A percentile compares a stretch with the other conserved stretches of the same genome.
Conservation (phyloP, 92 coral and sea anemone species). For the Porites divaricata region DNA sequence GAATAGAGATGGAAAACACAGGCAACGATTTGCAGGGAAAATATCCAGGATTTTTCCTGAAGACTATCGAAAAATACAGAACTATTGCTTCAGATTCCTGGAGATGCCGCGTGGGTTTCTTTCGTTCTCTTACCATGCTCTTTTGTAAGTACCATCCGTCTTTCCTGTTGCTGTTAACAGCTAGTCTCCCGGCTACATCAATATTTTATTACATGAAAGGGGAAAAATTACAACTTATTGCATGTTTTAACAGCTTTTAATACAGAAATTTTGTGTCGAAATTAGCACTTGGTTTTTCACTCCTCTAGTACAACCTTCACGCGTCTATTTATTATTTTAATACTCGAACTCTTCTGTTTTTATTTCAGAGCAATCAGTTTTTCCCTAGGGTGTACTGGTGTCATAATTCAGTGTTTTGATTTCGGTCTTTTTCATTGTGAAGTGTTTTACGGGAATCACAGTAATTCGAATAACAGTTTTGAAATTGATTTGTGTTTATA, state of each 20-base stretch:
- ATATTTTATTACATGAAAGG: slow-evolving; percentile 49
- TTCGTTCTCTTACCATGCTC: slow-evolving; percentile 59
- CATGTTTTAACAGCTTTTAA: neutral
- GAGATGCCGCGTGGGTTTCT: slow-evolving; percentile 83
- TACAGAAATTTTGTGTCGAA: neutral
- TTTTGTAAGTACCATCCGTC: slow-evolving; percentile 51
- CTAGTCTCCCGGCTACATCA: slow-evolving; percentile 22
- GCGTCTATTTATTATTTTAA: too few relatives aligned
- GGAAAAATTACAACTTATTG: slow-evolving; percentile 6
- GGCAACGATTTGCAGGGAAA: slow-evolving; percentile 42
- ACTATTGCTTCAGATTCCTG: slow-evolving; percentile 84
- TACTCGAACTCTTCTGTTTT: slow-evolving; percentile 18
- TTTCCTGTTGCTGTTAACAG: neutral
- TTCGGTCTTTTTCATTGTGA: neutral
- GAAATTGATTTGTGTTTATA: neutral
- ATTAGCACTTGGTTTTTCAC: slow-evolving; percentile 11
- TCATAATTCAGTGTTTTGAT: slow-evolving; percentile 17
- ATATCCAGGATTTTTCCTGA: slow-evolving; percentile 51
- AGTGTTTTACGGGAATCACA: slow-evolving; percentile 8
- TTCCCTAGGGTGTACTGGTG: slow-evolving; percentile 8
- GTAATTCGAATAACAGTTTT: neutral
- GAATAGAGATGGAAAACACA: slow-evolving; percentile 40
- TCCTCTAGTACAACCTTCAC: too few relatives aligned
- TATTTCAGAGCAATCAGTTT: slow-evolving; percentile 15
- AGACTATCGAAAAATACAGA: slow-evolving; percentile 65